A percentile compares a stretch with the other conserved stretches of the same genome.
phyloP scores from a whole-genome alignment of 1,140 invertebrate genomes.

The Penaeus chinensis region DNA sequence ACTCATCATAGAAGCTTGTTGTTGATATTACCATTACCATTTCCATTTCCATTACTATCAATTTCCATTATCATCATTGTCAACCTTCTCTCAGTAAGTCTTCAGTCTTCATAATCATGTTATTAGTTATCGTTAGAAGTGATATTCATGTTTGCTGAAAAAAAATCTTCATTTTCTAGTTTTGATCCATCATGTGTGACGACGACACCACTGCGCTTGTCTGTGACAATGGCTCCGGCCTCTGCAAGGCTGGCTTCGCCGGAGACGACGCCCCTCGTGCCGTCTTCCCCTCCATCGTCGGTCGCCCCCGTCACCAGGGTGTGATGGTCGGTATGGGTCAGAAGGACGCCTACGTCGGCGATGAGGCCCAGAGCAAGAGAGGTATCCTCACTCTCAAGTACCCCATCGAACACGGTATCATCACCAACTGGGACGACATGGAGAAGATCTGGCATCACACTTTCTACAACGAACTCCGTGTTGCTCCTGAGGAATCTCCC shows the following conservation, averaged over 20 bases:
- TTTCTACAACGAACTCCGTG: conserved; percentile 95
- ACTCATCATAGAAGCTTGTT: no score
- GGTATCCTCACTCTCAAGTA: conserved; percentile 92
- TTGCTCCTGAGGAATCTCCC: conserved; percentile 89
- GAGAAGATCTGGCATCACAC: conserved; percentile 97
- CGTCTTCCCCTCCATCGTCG: conserved; percentile 85
- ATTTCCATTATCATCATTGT: no score
- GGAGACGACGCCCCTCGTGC: conserved; percentile 92
- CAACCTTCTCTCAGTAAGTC: no score
- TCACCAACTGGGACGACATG: conserved; percentile 98
- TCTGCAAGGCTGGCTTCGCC: conserved; percentile 75
- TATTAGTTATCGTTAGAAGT: no score
- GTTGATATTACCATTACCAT: no score
- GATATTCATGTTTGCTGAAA: no score
- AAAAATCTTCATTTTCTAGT: background rate
- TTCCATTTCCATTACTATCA: no score
- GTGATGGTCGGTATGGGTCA: conserved; percentile 97
- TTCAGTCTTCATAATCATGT: no score
- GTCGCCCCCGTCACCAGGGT: conserved; percentile 74
- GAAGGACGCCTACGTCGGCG: conserved; percentile 89
- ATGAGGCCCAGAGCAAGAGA: conserved; percentile 93
- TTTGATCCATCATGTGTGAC: background rate
- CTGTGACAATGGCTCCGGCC: conserved; percentile 13
- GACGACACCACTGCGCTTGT: background rate
- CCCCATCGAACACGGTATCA: conserved; percentile 94